Percentiles rank a stretch among this genome's conserved stretches.
Conservation (phyloP, 2,113 vertebrate genomes). For the Struthidea cinerea region DNA sequence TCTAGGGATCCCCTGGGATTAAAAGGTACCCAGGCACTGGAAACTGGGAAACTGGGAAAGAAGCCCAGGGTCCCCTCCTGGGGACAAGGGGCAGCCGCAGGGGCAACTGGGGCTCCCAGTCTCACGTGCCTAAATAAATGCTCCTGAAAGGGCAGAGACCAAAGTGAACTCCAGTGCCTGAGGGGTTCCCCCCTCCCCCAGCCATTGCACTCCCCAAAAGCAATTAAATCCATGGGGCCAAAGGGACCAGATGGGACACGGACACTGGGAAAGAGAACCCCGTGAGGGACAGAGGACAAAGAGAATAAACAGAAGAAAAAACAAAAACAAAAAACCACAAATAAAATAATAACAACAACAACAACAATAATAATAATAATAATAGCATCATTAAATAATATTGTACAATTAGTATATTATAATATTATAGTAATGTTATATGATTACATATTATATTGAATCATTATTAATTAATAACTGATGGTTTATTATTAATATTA, state of each 20-base stretch:
- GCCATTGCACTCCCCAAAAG: neutral
- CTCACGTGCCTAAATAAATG: neutral
- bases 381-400: neutral
- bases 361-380: too few species aligned
- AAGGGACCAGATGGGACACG: neutral
- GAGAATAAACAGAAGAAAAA: neutral
- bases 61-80: neutral
- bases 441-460: neutral
- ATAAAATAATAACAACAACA: too few species aligned
- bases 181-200: neutral
- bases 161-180: accelerated
- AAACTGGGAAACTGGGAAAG: neutral
- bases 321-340: too few species aligned
- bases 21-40: neutral
- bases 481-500: neutral
- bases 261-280: neutral
- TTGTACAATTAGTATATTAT: neutral
- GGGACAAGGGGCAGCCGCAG: neutral
- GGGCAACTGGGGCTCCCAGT: neutral
- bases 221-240: neutral
- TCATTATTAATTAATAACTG: neutral
- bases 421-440: neutral
- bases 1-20: neutral
- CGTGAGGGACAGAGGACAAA: neutral
- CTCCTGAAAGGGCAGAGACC: neutral